phyloP scores from a whole-genome alignment of 1,140 invertebrate species.

The Paralvinella palmiformis region DNA sequence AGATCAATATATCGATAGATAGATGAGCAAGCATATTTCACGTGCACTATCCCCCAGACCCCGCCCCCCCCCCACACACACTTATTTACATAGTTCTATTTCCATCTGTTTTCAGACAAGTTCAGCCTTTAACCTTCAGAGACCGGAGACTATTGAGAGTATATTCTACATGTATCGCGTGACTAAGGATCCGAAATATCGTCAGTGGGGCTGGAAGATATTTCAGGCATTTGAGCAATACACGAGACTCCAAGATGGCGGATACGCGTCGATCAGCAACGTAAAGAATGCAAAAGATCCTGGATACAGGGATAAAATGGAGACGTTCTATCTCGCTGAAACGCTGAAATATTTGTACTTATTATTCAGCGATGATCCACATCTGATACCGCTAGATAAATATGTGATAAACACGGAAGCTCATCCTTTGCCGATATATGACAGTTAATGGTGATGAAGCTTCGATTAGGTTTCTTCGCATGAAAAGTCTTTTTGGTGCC shows the following conservation, averaged over 20 bases:
- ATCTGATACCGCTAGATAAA: conserved; percentile 78
- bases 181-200: conserved; percentile 87
- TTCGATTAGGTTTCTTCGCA: no score
- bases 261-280: conserved; percentile 81
- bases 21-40: no score
- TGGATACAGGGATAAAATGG: conserved; percentile 81
- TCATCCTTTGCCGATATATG: conserved; percentile 78
- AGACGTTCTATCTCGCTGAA: conserved; percentile 79
- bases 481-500: no score
- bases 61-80: no score
- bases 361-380: conserved; percentile 80
- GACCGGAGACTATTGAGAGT: conserved; percentile 92
- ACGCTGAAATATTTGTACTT: conserved; percentile 86
- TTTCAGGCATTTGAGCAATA: conserved; percentile 79
- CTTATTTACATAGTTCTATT: no score
- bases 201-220: conserved; percentile 95
- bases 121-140: conserved; percentile 48
- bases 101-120: conserved; percentile 11
- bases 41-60: no score
- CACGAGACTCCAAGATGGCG: conserved; percentile 81
- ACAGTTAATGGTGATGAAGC: no score
- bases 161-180: conserved; percentile 91
- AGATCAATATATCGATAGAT: no score
- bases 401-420: conserved; percentile 98
- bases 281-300: conserved; percentile 72